Evolutionary conservation across 2,797 vertebrate genomes (phyloP).

Genomic region (Gambusia yucatana): DNA sequence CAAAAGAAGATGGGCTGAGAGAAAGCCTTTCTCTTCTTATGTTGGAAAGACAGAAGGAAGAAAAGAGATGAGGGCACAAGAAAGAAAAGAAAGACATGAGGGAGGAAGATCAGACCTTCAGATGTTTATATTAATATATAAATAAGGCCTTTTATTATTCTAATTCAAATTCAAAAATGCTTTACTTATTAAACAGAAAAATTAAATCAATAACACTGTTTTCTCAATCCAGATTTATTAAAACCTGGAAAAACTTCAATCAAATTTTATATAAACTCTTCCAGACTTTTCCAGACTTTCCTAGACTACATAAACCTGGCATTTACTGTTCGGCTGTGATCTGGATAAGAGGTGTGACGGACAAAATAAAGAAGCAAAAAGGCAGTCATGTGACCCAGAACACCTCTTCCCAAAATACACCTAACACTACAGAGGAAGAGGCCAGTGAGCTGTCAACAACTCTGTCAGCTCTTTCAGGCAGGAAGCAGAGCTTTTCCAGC

Average conservation of each 20-base stretch:
- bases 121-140: neutral
- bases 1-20: neutral
- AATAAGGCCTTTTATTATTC: neutral
- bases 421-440: constrained; percentile 22
- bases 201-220: neutral
- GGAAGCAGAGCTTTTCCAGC: constrained; percentile 62
- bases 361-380: constrained; percentile 44
- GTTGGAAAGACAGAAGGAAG: neutral
- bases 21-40: too few species aligned
- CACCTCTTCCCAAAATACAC: constrained; percentile 47
- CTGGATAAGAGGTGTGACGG: constrained; percentile 18
- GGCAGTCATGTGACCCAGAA: constrained; percentile 50
- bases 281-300: neutral
- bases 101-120: neutral
- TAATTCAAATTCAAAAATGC: too few species aligned
- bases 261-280: neutral
- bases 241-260: neutral
- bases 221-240: neutral
- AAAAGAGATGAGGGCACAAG: neutral
- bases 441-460: constrained; percentile 48
- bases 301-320: neutral
- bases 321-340: constrained; percentile 20
- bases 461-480: constrained; percentile 54
- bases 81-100: neutral
- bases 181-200: too few species aligned